A percentile compares a stretch with the other conserved stretches of the same genome.
Conservation (phyloP, 2,888 invertebrate genomes). For the Lycia hirtaria region DNA sequence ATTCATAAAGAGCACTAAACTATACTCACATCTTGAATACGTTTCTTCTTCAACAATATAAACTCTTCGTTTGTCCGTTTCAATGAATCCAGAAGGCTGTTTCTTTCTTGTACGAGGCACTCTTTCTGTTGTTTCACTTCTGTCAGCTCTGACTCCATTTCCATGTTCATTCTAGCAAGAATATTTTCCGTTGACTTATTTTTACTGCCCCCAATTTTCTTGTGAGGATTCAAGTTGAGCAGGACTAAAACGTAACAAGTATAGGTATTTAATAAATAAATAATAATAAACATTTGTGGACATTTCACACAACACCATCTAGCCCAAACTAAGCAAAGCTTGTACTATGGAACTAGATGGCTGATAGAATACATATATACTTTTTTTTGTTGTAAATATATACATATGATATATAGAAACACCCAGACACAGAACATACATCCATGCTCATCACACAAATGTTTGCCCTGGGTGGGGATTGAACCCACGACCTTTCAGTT, state of each 20-base stretch:
- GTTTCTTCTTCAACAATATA: constrained; percentile 90
- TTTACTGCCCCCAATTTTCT: constrained; percentile 61
- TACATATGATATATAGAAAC: too few relatives aligned
- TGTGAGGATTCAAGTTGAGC: constrained; percentile 72
- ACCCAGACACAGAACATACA: too few relatives aligned
- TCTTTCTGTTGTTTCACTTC: constrained; percentile 79
- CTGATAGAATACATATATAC: too few relatives aligned
- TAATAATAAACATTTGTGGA: neutral
- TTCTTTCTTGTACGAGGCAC: constrained; percentile 80
- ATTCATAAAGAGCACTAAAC: constrained; percentile 54
- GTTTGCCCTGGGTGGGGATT: too few relatives aligned
- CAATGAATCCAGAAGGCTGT: constrained; percentile 87
- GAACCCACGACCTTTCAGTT: too few relatives aligned
- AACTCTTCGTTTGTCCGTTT: constrained; percentile 91
- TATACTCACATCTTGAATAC: constrained; percentile 92
- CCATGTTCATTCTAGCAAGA: constrained; percentile 67
- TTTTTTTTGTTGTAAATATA: too few relatives aligned
- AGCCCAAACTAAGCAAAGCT: too few relatives aligned
- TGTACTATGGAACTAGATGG: too few relatives aligned
- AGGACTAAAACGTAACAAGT: constrained; percentile 57
- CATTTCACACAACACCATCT: neutral
- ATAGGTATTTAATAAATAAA: neutral
- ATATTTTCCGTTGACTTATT: constrained; percentile 76
- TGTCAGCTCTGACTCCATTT: constrained; percentile 74
- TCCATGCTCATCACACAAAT: too few relatives aligned